Conservation (phyloP, 2,113 vertebrate species). For the Numenius arquata region DNA sequence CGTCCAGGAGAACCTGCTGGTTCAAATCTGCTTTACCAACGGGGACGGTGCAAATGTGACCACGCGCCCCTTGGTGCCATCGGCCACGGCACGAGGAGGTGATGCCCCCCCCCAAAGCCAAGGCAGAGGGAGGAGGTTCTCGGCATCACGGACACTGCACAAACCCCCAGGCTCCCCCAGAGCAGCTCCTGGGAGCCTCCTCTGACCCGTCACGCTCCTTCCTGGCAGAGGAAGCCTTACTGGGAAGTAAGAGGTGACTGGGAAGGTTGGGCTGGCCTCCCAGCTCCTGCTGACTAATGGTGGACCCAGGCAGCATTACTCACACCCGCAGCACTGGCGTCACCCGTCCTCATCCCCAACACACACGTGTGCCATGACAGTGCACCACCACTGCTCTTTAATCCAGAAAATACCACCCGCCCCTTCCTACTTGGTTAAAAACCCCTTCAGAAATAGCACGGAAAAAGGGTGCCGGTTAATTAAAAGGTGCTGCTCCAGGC, state of each 20-base stretch:
- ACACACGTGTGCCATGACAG: rapidly evolving
- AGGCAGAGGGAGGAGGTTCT: background rate
- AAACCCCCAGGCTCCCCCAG: background rate
- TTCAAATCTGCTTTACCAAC: rapidly evolving
- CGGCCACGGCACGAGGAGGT: rapidly evolving
- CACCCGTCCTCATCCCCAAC: too few relatives aligned
- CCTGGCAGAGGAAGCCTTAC: background rate
- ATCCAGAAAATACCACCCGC: rapidly evolving
- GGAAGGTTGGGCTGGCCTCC: background rate
- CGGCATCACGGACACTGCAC: background rate
- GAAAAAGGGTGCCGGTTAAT: background rate
- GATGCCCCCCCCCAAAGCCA: rapidly evolving
- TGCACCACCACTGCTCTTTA: background rate
- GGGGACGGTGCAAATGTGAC: background rate
- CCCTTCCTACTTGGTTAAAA: background rate
- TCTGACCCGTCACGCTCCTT: background rate
- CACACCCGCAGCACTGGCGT: background rate
- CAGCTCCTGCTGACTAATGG: background rate
- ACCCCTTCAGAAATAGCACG: background rate
- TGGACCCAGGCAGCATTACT: background rate
- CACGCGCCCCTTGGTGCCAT: rapidly evolving
- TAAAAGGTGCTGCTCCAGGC: background rate
- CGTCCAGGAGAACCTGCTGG: background rate
- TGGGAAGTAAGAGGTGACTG: background rate
- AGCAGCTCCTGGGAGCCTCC: background rate